Evolutionary conservation across 92 coral and sea anemone genomes (phyloP), one percentile per base, ranked within the genome.

Genomic region (Isaurus tuberculatus): DNA sequence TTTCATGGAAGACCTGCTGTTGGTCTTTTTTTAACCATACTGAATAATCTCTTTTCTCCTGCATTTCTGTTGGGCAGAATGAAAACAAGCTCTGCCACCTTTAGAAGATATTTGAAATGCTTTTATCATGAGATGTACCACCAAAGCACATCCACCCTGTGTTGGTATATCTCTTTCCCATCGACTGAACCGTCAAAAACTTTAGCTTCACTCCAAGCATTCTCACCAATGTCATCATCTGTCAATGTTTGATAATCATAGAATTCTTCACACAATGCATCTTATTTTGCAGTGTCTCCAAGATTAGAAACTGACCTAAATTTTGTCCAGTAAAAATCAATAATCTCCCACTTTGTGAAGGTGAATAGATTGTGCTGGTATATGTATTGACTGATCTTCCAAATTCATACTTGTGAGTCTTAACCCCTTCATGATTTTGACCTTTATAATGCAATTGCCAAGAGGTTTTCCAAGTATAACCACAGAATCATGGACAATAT

Each of bases 191-290:
- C 88, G 28, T 84, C 91, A 73, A 88, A 36, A 23, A 87, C 84
- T 65, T 66, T 82, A 15, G 87, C 91, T 29, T 81, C 90, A 58
- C 80, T 69, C 86, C 80, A 80, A 5, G 43, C 84, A 16, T 75
- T 79, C 88, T 37, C 31, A 44, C 84, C 80, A 88, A 82, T 73
- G 31, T 70, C 80, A 66, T 63, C 57, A 79, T 88, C 88, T 55
- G 79, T 85, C 25, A 72, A 53, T 7, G 89, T 70, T 28, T 67
- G 75, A 27, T 84, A 84, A 65, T 84, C 88, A 79, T 86, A 88
- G 43, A 88, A 88, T 70, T 84, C 86, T 67, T 88, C 91, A 81
- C 58, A 87, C 60, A 87, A 23, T 29, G 55, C 82, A 61, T 87
- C 86, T 69, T 75, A 23, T 10, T 58, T 19, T 10, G 84, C 29